These are phyloP conservation scores for Penaeus vannamei DNA, from an alignment of 1,140 invertebrate species.

Conservation along the genomic window DNA sequence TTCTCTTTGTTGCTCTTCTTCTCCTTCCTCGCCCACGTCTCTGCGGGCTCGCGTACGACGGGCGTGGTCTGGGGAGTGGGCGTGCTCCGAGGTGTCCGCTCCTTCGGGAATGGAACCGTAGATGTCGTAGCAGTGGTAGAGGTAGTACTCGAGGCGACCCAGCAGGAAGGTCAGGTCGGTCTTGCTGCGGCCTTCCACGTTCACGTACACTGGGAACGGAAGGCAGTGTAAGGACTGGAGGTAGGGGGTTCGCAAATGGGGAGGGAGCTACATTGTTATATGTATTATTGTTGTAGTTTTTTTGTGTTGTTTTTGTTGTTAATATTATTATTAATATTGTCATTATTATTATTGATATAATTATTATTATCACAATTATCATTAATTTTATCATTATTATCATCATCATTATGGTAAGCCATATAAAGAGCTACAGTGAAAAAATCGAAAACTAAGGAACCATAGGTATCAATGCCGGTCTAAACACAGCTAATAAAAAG, in stretches of 20 bases:
- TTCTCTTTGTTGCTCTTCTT: background rate
- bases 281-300: too few species aligned
- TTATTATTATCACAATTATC: too few species aligned
- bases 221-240: background rate
- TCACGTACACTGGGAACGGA: conserved; percentile 41
- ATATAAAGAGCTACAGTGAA: too few species aligned
- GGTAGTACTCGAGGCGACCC: conserved; percentile 54
- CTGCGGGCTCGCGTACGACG: background rate
- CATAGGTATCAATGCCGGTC: too few species aligned
- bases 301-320: too few species aligned
- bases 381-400: too few species aligned
- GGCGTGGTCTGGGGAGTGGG: too few species aligned
- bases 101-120: conserved; percentile 14
- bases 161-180: conserved; percentile 58
- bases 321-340: too few species aligned
- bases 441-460: too few species aligned
- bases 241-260: background rate
- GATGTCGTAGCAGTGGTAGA: conserved; percentile 63
- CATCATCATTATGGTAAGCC: too few species aligned
- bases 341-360: too few species aligned
- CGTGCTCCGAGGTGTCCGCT: background rate
- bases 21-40: background rate
- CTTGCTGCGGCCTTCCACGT: conserved; percentile 52
- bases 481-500: too few species aligned
- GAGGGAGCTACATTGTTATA: background rate